Conservation (phyloP, 2,113 vertebrate species). For the Otis tarda region DNA sequence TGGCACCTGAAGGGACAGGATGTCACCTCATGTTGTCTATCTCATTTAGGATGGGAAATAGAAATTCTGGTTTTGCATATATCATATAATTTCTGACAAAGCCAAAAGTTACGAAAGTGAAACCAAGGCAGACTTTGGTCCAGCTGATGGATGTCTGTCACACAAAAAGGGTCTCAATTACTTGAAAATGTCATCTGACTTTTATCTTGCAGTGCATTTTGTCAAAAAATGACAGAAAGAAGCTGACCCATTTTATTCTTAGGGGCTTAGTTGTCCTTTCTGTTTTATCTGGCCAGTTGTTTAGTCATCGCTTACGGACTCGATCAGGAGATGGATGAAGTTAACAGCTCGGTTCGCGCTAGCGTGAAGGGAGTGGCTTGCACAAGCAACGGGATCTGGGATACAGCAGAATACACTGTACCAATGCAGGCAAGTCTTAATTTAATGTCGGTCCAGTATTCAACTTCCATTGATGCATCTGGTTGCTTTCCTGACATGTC, state of each 20-base stretch:
- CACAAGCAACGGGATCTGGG: conserved; percentile 70
- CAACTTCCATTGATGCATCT: background rate
- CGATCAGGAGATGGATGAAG: conserved; percentile 73
- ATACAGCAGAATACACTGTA: conserved; percentile 74
- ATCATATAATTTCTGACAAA: background rate
- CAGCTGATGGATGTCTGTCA: background rate
- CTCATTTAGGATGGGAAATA: background rate
- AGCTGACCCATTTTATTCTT: background rate
- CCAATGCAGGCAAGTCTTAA: conserved; percentile 67
- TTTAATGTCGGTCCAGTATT: background rate
- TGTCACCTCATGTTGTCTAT: background rate
- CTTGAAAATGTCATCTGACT: background rate
- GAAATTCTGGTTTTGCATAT: background rate
- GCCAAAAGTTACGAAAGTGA: background rate
- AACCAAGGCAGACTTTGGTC: background rate
- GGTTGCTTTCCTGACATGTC: background rate
- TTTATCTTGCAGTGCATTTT: background rate
- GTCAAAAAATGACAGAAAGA: background rate
- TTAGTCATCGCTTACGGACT: conserved; percentile 65
- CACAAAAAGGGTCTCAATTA: background rate
- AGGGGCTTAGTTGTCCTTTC: background rate
- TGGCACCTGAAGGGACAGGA: background rate
- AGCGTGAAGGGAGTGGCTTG: conserved; percentile 78
- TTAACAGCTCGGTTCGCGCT: conserved; percentile 75
- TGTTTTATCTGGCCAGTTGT: conserved; percentile 42